Evolutionary conservation across 2,797 vertebrate species (phyloP), one percentile per base, ranked within the genome.

Genomic region (Onychomys leucogaster): DNA sequence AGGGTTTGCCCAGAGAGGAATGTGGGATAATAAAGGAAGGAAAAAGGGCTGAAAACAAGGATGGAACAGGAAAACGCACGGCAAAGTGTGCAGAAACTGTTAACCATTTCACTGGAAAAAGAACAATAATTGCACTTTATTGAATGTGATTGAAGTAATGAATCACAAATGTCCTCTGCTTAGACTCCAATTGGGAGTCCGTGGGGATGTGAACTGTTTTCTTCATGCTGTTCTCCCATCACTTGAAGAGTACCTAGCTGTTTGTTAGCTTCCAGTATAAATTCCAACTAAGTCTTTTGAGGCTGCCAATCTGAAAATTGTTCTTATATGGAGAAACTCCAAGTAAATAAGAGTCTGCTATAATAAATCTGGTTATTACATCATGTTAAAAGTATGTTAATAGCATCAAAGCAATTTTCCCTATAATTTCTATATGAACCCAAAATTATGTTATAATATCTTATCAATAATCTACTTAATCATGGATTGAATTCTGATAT

Each of bases 311-410:
- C 57, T 94, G 85, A 90, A 95, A 13, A 43, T 29, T 52, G 96
- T 85, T 95, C 37, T 87, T 78, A 17, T 41, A 8, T 88, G 49
- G 23, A 87, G 41, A 96, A 97, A 75, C 34, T 77, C 25, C 59
- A 52, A 71, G 59, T 80, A 89, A 90, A 82, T 87, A 82, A 93
- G 14, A 34, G 14, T 86, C 94, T 94, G 57, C 43, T 34, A 34
- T 92, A 90, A 78, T 59, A 92, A 95, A 89, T 69, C 32, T 90
- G 73, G n/a, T 92, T 89, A 91, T 91, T 96, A 92, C 92, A 89
- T 90, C 78, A 78, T 83, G 55, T 86, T 86, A 94, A 41, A 25
- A 65, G 71, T 49, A 91, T 52, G 61, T 97, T 90, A 82, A 86
- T 85, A 63, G 27, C 61, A 34, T 65, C 43, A 29, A 34, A 92